Evolutionary conservation across 2,113 vertebrate species (phyloP).

Genomic region (Petrocephalus microphthalmus): DNA sequence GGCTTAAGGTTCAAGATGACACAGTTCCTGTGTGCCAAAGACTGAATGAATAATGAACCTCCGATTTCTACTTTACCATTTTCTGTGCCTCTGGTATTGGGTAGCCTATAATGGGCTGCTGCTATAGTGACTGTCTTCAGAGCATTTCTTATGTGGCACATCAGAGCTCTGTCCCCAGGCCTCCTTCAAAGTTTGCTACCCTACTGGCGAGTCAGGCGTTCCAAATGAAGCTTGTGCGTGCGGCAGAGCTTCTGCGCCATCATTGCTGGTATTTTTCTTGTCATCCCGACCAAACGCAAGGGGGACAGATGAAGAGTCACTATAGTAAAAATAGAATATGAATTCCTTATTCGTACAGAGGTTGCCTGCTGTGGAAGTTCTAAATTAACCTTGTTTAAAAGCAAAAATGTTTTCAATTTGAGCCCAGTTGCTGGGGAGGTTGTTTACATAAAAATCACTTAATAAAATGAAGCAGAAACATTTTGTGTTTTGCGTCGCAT

Average conservation of each 20-base stretch:
- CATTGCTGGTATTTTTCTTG: background rate
- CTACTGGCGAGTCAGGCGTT: background rate
- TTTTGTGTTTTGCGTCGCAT: background rate
- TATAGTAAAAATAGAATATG: conserved; percentile 1
- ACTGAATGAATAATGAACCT: background rate
- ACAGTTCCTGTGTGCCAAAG: background rate
- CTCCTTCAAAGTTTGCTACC: background rate
- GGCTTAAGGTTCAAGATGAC: background rate
- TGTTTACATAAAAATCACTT: conserved; percentile 8
- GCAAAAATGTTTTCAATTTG: background rate
- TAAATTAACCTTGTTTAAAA: conserved; percentile 5
- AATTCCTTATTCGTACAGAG: background rate
- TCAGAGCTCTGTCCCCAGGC: background rate
- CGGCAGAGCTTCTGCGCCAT: background rate
- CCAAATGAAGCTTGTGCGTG: background rate
- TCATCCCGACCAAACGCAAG: background rate
- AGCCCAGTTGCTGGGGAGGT: too few species aligned
- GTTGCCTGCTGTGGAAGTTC: background rate
- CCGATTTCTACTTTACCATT: background rate
- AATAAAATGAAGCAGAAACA: background rate
- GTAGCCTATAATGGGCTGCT: background rate
- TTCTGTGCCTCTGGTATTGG: background rate
- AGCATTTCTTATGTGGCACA: conserved; percentile 1
- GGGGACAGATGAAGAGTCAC: background rate
- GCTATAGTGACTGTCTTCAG: conserved; percentile 3